phyloP scores from a whole-genome alignment of 2,888 invertebrate species.

The Synanthedon tipuliformis region DNA sequence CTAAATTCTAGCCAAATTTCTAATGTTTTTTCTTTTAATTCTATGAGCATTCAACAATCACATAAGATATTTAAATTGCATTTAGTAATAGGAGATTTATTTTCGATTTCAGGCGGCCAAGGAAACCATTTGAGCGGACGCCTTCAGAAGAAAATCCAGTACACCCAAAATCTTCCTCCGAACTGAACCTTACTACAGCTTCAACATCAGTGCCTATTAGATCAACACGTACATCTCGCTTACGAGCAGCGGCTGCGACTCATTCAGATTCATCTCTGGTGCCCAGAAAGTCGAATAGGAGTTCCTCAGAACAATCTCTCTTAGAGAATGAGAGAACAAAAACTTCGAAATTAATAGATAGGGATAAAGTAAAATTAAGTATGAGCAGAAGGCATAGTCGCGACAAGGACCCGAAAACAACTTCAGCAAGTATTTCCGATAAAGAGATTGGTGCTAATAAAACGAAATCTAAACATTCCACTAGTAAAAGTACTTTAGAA shows the following conservation, averaged over 20 bases:
- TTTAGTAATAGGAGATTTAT: background rate
- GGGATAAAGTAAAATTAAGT: constrained; percentile 40
- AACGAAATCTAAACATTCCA: constrained; percentile 67
- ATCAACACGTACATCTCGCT: constrained; percentile 78
- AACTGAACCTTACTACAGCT: constrained; percentile 52
- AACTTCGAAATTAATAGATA: constrained; percentile 49
- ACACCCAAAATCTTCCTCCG: constrained; percentile 59
- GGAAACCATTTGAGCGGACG: constrained; percentile 32
- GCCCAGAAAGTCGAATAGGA: constrained; percentile 47
- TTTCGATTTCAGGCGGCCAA: constrained; percentile 47
- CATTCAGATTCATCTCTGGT: constrained; percentile 38
- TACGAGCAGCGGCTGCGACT: constrained; percentile 74
- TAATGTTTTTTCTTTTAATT: background rate
- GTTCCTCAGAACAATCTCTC: constrained; percentile 54
- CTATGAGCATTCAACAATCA: no score
- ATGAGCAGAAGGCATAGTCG: constrained; percentile 37
- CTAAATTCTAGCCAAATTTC: background rate
- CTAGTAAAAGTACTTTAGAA: constrained; percentile 57
- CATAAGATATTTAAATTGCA: no score
- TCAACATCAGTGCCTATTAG: constrained; percentile 70
- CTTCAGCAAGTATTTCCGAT: constrained; percentile 30
- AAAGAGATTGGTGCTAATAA: constrained; percentile 66
- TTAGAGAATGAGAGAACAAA: constrained; percentile 48
- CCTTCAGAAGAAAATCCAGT: constrained; percentile 40
- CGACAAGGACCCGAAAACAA: constrained; percentile 48